phyloP scores from a whole-genome alignment of 2,113 vertebrate species.

The Loxodonta africana region DNA sequence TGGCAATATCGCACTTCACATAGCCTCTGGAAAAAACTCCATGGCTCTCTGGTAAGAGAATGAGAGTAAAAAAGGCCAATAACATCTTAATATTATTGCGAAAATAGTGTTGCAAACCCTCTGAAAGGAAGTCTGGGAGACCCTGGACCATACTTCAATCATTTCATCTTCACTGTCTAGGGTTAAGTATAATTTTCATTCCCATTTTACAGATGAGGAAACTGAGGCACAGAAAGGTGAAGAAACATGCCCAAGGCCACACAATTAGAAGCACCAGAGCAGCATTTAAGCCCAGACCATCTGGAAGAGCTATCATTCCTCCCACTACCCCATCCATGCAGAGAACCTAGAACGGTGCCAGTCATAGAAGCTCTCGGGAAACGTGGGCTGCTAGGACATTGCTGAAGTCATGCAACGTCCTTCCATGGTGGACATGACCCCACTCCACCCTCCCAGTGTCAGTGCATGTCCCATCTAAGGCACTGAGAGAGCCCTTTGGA shows the following conservation, averaged over 20 bases:
- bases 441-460: neutral
- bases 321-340: fast-evolving
- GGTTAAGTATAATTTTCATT: neutral
- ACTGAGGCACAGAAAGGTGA: neutral
- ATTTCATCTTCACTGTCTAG: neutral
- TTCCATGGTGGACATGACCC: fast-evolving
- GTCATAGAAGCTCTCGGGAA: fast-evolving
- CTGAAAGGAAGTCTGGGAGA: neutral
- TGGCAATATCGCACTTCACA: fast-evolving
- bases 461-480: too few relatives aligned
- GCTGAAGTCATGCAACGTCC: fast-evolving
- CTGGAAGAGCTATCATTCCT: neutral
- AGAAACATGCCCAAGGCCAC: neutral
- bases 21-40: neutral
- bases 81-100: neutral
- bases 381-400: fast-evolving
- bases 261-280: too few relatives aligned
- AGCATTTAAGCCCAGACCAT: too few relatives aligned
- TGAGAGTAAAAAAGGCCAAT: fast-evolving
- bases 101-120: fast-evolving
- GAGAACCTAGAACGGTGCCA: fast-evolving
- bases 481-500: neutral
- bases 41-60: too few relatives aligned
- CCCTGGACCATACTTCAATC: neutral
- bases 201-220: neutral